phyloP scores from a whole-genome alignment of 1,140 invertebrate genomes.

The Copidosoma floridanum region DNA sequence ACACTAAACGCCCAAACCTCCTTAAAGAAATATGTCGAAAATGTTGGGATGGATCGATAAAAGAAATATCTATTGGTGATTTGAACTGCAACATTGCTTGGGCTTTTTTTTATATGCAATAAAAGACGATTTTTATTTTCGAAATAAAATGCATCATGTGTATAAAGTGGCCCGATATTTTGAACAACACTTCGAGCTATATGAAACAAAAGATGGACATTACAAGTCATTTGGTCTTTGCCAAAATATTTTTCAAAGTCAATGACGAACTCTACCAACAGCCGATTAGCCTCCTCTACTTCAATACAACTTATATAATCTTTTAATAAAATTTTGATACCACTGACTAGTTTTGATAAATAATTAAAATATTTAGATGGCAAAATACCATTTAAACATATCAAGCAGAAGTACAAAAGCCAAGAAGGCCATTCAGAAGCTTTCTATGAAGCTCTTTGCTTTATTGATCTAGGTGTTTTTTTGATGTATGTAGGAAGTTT shows the following conservation, averaged over 20 bases:
- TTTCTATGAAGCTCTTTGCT: slow-evolving; percentile 23
- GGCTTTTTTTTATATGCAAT: slow-evolving; percentile 16
- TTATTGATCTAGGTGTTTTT: slow-evolving; percentile 14
- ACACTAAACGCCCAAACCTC: too few relatives aligned
- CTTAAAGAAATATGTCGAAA: too few relatives aligned
- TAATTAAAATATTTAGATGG: slow-evolving; percentile 21
- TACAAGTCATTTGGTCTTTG: slow-evolving; percentile 9
- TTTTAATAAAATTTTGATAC: slow-evolving; percentile 12
- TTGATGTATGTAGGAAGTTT: slow-evolving; percentile 26
- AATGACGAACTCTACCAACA: slow-evolving; percentile 10
- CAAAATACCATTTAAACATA: slow-evolving; percentile 18
- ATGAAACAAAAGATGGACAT: slow-evolving; percentile 13
- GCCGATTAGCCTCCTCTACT: not conserved
- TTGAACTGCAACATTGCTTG: slow-evolving; percentile 9
- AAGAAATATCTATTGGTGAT: slow-evolving; percentile 16
- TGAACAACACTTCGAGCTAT: not conserved
- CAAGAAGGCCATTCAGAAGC: slow-evolving; percentile 29
- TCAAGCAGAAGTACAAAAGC: slow-evolving; percentile 19
- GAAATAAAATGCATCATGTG: slow-evolving; percentile 11
- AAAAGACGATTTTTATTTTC: slow-evolving; percentile 15
- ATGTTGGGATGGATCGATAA: slow-evolving; percentile 5
- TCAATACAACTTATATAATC: slow-evolving; percentile 3
- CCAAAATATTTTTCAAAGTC: slow-evolving; percentile 9
- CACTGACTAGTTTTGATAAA: slow-evolving; percentile 17
- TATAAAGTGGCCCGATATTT: slow-evolving; percentile 14